Percentiles rank a stretch among this genome's conserved stretches.
Evolutionary conservation across 64 coral and sea anemone genomes (phyloP).

Genomic region (Orbicella faveolata): DNA sequence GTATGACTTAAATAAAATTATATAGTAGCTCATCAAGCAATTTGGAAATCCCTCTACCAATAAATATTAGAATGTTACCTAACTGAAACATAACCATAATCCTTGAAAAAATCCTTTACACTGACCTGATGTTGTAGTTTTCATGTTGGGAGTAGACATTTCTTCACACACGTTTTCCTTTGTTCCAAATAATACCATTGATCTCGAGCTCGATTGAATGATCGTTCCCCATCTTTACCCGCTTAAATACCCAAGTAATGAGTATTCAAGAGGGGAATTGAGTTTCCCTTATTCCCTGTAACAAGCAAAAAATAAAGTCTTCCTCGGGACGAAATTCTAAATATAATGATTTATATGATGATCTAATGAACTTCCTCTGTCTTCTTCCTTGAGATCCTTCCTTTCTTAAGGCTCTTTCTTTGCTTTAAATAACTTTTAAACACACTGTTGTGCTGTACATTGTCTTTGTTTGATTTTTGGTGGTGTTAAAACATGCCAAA

Average conservation of each 20-base stretch:
- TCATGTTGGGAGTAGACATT: not conserved
- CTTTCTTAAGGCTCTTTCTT: not conserved
- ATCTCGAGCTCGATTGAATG: not conserved
- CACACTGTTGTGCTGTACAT: not conserved
- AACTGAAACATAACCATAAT: too few relatives aligned
- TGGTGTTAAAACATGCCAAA: not conserved
- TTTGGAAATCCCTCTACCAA: too few relatives aligned
- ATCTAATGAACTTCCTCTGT: not conserved
- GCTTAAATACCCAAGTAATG: not conserved
- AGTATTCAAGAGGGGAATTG: not conserved
- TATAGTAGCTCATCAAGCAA: too few relatives aligned
- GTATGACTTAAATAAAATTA: too few relatives aligned
- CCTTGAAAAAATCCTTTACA: too few relatives aligned
- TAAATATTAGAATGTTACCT: too few relatives aligned
- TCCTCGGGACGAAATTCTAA: not conserved
- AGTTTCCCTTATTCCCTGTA: not conserved
- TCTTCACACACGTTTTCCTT: not conserved
- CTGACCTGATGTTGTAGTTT: too few relatives aligned
- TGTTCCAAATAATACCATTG: not conserved
- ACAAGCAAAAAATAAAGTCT: constrained; percentile 9
- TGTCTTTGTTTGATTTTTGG: not conserved
- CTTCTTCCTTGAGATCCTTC: not conserved
- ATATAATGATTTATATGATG: not conserved
- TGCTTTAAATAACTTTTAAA: not conserved
- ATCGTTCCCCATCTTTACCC: not conserved